Percentiles rank a stretch among this genome's conserved stretches.
Evolutionary conservation across 2,113 vertebrate species (phyloP).

Genomic region (Tragelaphus scriptus): DNA sequence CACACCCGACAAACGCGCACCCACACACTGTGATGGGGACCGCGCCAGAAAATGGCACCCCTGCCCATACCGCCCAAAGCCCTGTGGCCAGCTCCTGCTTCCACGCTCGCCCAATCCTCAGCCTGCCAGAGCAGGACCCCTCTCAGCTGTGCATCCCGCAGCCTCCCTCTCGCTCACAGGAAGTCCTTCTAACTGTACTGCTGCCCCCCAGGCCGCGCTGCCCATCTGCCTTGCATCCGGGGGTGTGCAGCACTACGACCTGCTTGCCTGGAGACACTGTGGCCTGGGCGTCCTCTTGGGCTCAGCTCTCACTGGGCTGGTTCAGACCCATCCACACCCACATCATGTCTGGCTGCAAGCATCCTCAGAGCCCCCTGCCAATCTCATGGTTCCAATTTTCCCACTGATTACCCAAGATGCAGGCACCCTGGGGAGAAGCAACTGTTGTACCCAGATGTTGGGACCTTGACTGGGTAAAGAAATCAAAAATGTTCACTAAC

Average conservation of each 20-base stretch:
- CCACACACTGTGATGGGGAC: not conserved
- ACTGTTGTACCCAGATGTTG: conserved; percentile 65
- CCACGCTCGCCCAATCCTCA: not conserved
- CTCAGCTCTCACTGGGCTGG: not conserved
- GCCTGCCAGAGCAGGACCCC: not conserved
- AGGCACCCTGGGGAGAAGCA: conserved; percentile 57
- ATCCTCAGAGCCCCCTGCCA: conserved; percentile 40
- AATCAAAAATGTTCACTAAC: not conserved
- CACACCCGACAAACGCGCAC: not conserved
- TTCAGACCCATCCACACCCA: conserved; percentile 21
- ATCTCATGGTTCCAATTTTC: conserved; percentile 66
- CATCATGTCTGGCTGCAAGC: conserved; percentile 18
- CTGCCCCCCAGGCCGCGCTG: accelerated
- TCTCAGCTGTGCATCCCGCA: not conserved
- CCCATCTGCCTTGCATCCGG: not conserved
- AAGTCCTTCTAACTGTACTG: not conserved
- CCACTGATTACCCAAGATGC: conserved; percentile 60
- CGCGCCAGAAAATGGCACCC: accelerated
- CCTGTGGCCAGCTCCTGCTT: not conserved
- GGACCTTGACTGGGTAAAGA: not conserved
- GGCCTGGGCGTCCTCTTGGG: not conserved
- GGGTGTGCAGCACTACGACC: accelerated
- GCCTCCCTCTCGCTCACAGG: not conserved
- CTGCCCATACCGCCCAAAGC: not conserved
- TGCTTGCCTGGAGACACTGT: not conserved